Conservation (phyloP, 2,113 vertebrate species). For the Myrmecophaga tridactyla region DNA sequence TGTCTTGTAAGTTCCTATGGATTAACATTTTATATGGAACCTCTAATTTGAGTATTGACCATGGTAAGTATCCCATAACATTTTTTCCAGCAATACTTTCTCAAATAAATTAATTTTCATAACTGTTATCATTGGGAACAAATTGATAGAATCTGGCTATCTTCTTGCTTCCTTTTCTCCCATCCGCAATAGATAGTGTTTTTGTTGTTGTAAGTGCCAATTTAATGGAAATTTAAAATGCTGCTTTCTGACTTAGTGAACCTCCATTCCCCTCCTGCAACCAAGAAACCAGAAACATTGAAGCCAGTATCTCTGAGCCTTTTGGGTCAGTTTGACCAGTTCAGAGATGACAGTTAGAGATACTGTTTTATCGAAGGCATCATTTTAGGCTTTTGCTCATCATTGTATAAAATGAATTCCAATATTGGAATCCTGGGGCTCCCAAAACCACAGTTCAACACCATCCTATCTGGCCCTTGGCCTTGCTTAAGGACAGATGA, state of each 20-base stretch:
- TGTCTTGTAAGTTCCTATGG: background rate
- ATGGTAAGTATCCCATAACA: background rate
- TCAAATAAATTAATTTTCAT: background rate
- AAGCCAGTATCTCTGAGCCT: too few relatives aligned
- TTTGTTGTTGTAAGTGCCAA: too few relatives aligned
- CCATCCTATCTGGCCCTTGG: background rate
- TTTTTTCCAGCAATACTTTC: background rate
- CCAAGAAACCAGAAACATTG: too few relatives aligned
- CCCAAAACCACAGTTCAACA: background rate
- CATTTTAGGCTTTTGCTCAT: conserved; percentile 31
- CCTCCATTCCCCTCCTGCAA: too few relatives aligned
- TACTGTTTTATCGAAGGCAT: background rate
- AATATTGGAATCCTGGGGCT: conserved; percentile 6
- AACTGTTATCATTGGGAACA: background rate
- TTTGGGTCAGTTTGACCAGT: too few relatives aligned
- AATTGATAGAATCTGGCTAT: background rate
- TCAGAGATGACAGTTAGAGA: too few relatives aligned
- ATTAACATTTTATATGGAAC: background rate
- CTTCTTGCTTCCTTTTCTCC: background rate
- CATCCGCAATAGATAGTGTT: background rate
- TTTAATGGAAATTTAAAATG: too few relatives aligned
- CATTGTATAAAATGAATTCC: conserved; percentile 1
- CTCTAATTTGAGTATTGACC: conserved; percentile 1
- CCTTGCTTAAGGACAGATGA: conserved; percentile 26
- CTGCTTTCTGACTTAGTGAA: too few relatives aligned